Evolutionary conservation across 2,113 vertebrate species (phyloP).

Genomic region (Climacteris rufus): DNA sequence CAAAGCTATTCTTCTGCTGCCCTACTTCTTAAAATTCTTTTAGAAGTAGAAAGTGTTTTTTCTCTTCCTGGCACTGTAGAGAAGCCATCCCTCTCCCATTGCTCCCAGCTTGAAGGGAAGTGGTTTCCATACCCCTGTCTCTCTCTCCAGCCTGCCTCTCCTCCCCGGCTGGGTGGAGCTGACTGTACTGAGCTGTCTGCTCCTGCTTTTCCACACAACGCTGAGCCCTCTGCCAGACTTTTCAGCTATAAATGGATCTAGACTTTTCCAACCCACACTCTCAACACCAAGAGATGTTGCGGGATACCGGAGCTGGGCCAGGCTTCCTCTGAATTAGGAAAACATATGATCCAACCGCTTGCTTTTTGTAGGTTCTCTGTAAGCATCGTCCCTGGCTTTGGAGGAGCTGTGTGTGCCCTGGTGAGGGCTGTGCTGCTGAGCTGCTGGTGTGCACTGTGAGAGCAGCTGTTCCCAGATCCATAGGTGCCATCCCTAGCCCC

Average conservation of each 20-base stretch:
- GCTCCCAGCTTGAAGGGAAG: not conserved
- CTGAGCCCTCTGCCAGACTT: slow-evolving; percentile 3
- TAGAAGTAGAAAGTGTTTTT: not conserved
- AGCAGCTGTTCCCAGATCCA: not conserved
- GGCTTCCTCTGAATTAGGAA: slow-evolving; percentile 28
- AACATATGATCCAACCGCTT: not conserved
- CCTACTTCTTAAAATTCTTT: not conserved
- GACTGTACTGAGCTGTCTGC: not conserved
- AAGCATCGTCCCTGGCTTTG: not conserved
- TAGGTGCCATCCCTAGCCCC: not conserved
- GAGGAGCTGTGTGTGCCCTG: not conserved
- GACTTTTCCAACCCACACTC: not conserved
- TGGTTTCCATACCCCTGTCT: not conserved
- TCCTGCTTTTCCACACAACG: not conserved
- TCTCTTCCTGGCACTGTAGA: not conserved
- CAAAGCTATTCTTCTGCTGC: not conserved
- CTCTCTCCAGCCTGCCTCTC: not conserved
- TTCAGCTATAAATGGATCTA: slow-evolving; percentile 19
- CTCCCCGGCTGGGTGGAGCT: not conserved
- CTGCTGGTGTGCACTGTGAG: accelerated
- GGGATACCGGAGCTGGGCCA: not conserved
- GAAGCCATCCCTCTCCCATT: not conserved
- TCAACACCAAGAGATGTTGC: not conserved
- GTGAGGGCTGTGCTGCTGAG: not conserved
- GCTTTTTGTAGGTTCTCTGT: not conserved